These are phyloP conservation scores for Aphodius granarius DNA, from an alignment of 2,888 invertebrate species.

Conservation along the genomic window DNA sequence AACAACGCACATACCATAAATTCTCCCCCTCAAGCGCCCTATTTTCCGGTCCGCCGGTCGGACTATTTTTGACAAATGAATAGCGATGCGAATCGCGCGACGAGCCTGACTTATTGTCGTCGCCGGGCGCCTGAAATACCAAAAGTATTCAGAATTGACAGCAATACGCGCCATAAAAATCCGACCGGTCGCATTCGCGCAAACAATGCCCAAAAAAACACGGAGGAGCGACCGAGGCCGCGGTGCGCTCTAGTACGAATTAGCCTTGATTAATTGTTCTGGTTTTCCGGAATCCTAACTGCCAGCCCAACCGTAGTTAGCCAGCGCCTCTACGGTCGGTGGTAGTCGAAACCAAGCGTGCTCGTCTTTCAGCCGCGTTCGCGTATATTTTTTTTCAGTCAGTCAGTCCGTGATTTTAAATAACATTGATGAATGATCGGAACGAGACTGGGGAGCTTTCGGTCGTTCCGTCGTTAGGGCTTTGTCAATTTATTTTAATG, in stretches of 20 bases:
- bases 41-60: not conserved
- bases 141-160: not conserved
- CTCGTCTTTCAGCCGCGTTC: not conserved
- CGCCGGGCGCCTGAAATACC: not conserved
- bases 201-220: not conserved
- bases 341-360: not conserved
- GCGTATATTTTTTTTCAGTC: not conserved
- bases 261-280: not conserved
- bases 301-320: not conserved
- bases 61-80: not conserved
- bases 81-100: not conserved
- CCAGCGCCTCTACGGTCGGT: not conserved
- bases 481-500: not conserved
- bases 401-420: not conserved
- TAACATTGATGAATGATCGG: not conserved
- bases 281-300: not conserved
- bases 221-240: not conserved
- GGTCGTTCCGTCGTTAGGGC: not conserved
- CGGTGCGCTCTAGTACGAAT: not conserved
- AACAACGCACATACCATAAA: not conserved
- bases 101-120: not conserved
- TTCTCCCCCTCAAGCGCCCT: not conserved
- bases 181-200: not conserved
- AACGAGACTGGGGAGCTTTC: not conserved
- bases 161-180: not conserved